These are phyloP conservation scores for Saguinus midas DNA, from an alignment of 2,113 vertebrate genomes.

Conservation along the genomic window DNA sequence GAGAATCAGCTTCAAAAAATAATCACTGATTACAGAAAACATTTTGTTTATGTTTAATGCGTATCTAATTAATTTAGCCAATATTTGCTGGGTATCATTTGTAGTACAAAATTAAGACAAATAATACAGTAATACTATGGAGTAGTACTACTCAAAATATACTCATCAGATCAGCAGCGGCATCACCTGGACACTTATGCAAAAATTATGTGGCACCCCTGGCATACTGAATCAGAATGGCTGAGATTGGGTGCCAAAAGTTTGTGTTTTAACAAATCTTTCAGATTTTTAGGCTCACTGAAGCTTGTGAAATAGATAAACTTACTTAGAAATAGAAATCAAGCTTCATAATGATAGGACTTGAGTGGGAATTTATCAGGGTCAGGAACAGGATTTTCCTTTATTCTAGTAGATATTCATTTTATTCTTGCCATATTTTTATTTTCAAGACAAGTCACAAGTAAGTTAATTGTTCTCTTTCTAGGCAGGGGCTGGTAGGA, in stretches of 20 bases:
- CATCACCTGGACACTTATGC: not conserved
- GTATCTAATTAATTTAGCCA: not conserved
- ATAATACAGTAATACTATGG: not conserved
- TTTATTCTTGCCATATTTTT: not conserved
- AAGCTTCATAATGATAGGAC: not conserved
- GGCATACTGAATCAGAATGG: not conserved
- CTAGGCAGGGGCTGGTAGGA: not conserved
- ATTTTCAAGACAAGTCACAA: not conserved
- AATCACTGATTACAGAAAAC: not conserved
- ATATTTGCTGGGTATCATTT: not conserved
- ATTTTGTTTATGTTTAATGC: not conserved
- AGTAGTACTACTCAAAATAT: not conserved
- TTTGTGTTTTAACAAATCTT: not conserved
- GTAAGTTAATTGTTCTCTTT: not conserved
- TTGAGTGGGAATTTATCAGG: not conserved
- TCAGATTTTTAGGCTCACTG: not conserved
- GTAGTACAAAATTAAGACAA: not conserved
- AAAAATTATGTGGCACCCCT: not conserved
- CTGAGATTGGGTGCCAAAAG: not conserved
- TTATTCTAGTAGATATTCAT: not conserved
- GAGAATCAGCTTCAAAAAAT: not conserved
- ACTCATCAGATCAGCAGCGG: not conserved
- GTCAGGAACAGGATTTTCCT: not conserved
- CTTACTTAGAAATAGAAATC: not conserved
- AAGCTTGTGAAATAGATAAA: not conserved